phyloP scores from a whole-genome alignment of 2,888 invertebrate genomes.

The Ctenicera cuprea region DNA sequence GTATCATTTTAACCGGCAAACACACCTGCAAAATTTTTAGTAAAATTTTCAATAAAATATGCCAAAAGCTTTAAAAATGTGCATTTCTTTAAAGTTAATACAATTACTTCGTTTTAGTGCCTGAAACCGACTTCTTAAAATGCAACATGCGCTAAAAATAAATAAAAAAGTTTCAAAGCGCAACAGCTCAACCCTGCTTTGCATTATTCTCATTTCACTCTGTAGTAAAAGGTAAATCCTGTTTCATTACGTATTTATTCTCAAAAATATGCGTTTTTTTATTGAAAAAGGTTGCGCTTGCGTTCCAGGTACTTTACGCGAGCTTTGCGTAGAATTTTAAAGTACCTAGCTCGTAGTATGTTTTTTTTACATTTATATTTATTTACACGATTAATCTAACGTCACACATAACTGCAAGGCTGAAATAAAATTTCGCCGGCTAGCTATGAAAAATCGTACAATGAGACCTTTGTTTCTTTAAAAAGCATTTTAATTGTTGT shows the following conservation, averaged over 20 bases:
- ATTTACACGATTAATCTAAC: not conserved
- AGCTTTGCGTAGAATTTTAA: conserved; percentile 12
- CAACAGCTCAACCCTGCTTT: too few species aligned
- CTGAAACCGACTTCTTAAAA: too few species aligned
- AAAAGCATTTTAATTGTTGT: conserved; percentile 32
- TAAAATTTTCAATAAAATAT: too few species aligned
- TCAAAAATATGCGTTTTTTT: not conserved
- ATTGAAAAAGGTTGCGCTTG: conserved; percentile 1
- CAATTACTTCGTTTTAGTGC: too few species aligned
- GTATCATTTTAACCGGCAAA: too few species aligned
- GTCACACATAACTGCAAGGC: not conserved
- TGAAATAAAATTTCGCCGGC: not conserved
- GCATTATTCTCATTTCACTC: too few species aligned
- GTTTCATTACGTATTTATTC: not conserved
- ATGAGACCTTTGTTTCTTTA: conserved; percentile 14
- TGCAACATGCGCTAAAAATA: too few species aligned
- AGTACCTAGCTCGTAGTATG: not conserved
- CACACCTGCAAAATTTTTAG: too few species aligned
- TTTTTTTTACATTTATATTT: too few species aligned
- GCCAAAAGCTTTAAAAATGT: too few species aligned
- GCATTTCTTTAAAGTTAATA: too few species aligned
- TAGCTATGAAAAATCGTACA: not conserved
- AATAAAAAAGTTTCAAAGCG: too few species aligned
- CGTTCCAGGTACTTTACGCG: not conserved
- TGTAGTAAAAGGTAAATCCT: not conserved